Conservation (phyloP, 2,888 invertebrate genomes). For the Chymomyza procnemis region DNA sequence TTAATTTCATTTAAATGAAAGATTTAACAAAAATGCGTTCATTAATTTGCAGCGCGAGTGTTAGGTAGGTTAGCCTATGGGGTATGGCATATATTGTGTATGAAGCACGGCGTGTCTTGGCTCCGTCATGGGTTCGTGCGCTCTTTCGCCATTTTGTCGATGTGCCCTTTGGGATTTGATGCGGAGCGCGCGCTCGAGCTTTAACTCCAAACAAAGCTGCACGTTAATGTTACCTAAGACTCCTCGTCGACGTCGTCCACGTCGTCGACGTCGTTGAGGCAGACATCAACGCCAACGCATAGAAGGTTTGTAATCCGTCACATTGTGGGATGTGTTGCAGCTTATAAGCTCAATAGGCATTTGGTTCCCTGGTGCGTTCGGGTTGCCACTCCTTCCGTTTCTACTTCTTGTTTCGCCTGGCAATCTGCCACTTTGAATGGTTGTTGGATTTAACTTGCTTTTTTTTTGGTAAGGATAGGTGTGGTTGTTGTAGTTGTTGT, state of each 20-base stretch:
- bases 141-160: background rate
- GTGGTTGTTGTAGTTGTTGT: background rate
- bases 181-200: background rate
- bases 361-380: background rate
- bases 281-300: constrained; percentile 10
- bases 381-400: background rate
- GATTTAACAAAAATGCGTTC: constrained; percentile 34
- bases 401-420: background rate
- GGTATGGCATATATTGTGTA: background rate
- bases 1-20: constrained; percentile 39
- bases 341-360: constrained; percentile 29
- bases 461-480: background rate
- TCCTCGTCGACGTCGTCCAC: background rate
- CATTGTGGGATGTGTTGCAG: constrained; percentile 25
- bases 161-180: background rate
- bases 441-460: constrained; percentile 4
- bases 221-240: background rate
- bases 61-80: background rate
- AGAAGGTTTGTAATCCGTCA: constrained; percentile 32
- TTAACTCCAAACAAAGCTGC: background rate
- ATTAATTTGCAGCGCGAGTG: constrained; percentile 25
- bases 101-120: background rate
- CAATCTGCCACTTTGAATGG: background rate
- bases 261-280: background rate
- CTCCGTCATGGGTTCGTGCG: background rate